Evolutionary conservation across 1,140 invertebrate species (phyloP).

Genomic region (Lasioglossum baleicum): DNA sequence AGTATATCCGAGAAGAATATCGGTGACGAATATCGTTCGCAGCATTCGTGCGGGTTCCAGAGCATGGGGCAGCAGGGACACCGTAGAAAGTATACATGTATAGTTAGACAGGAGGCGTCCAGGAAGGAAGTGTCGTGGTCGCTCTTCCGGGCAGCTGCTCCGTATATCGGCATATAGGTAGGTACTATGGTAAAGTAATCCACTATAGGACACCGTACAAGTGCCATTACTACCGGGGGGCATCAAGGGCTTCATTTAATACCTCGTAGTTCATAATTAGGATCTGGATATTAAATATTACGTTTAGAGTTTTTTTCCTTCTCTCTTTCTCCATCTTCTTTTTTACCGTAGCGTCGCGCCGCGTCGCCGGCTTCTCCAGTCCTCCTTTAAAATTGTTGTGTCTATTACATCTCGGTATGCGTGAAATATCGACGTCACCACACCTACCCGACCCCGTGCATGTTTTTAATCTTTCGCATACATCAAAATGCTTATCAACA

Average conservation of each 20-base stretch:
- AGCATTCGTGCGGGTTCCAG: conserved; percentile 50
- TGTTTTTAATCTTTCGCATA: too few relatives aligned
- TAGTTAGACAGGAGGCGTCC: conserved; percentile 66
- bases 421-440: too few relatives aligned
- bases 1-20: conserved; percentile 30
- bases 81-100: conserved; percentile 37
- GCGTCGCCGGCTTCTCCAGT: background rate
- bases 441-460: too few relatives aligned
- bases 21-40: conserved; percentile 51
- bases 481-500: too few relatives aligned
- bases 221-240: conserved; percentile 72
- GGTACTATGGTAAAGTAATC: conserved; percentile 77
- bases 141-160: conserved; percentile 79
- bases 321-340: background rate
- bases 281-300: conserved; percentile 58
- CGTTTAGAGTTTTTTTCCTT: conserved; percentile 29
- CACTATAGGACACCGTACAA: conserved; percentile 78
- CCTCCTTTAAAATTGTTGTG: too few relatives aligned
- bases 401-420: too few relatives aligned
- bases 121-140: conserved; percentile 80
- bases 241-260: conserved; percentile 71
- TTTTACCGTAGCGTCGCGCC: too few relatives aligned
- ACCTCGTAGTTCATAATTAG: conserved; percentile 68
- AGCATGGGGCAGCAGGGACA: conserved; percentile 47
- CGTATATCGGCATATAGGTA: conserved; percentile 70